These are phyloP conservation scores for Hystrix cristata DNA, from an alignment of 2,113 vertebrate genomes.

Conservation along the genomic window DNA sequence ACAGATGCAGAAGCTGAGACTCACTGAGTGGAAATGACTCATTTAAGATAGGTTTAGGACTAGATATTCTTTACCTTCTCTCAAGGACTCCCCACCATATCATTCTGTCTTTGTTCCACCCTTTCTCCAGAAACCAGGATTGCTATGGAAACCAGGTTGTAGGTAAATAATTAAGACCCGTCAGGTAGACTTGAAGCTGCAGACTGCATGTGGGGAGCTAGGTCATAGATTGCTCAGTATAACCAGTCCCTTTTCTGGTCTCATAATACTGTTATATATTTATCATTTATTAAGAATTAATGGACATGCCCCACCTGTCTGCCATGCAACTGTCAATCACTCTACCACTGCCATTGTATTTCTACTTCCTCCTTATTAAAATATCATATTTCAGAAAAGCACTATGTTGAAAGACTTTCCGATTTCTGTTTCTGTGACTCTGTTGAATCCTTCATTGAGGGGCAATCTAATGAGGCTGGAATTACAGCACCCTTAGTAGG, in stretches of 20 bases:
- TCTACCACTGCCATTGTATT: neutral
- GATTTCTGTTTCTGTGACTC: conserved; percentile 39
- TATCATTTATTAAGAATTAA: neutral
- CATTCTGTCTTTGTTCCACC: neutral
- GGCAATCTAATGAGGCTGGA: neutral
- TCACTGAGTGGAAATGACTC: neutral
- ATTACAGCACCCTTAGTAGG: neutral
- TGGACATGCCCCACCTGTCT: neutral
- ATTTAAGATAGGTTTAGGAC: neutral
- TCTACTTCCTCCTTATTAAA: neutral
- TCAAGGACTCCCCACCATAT: neutral
- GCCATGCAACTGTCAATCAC: neutral
- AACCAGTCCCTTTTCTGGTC: neutral
- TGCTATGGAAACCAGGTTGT: neutral
- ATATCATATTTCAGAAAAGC: conserved; percentile 14
- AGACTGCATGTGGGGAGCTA: neutral
- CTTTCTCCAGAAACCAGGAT: neutral
- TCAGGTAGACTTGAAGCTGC: neutral
- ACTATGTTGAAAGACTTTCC: neutral
- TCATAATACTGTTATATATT: neutral
- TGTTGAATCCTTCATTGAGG: neutral
- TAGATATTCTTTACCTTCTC: neutral
- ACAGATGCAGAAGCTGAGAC: conserved; percentile 16
- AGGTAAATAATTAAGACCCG: neutral
- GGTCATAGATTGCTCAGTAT: neutral